Evolutionary conservation across 2,888 invertebrate species (phyloP), one percentile per base, ranked within the genome.

Genomic region (Proisotoma minuta): DNA sequence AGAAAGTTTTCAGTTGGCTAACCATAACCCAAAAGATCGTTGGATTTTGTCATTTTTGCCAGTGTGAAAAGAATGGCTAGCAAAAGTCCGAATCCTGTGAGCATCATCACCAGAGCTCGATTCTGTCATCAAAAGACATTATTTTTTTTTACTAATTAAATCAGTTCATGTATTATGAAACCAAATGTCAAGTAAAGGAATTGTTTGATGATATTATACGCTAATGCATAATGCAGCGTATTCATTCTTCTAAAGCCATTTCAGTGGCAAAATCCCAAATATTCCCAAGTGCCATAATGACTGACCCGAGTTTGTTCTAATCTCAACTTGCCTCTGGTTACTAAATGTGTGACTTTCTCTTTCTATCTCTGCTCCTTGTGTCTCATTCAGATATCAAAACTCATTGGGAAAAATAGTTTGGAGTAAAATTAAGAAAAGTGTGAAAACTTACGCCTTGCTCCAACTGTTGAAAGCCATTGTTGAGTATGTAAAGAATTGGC

Each of bases 21-120:
- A n/a, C n/a, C n/a, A n/a, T n/a, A n/a, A n/a, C n/a, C n/a, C n/a
- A n/a, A n/a, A n/a, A n/a, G n/a, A n/a, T n/a, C n/a, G n/a, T n/a
- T n/a, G n/a, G n/a, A n/a, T n/a, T 56, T 57, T 58, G 70, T 70
- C 8, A 43, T 27, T 57, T 62, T 63, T 4, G 53, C 56, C 22
- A 57, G 50, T 12, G 12, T 50, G 18, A 27, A 40, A 8, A 66
- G 51, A 23, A 70, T 60, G n/a, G 27, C 10, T 22, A 39, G 63
- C 34, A 72, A 49, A 40, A 71, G 15, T 12, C 57, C 5, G 27
- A 69, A 70, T 12, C 68, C 73, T 3, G 49, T 24, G 22, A 57
- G 49, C 69, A 69, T 67, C 70, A 73, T 73, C 67, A 66, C 63
- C 27, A 73, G 64, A 8, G 70, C 60, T 27, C 70, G 69, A 34